phyloP scores from a whole-genome alignment of 2,888 invertebrate species.

The Pachydiplax longipennis region DNA sequence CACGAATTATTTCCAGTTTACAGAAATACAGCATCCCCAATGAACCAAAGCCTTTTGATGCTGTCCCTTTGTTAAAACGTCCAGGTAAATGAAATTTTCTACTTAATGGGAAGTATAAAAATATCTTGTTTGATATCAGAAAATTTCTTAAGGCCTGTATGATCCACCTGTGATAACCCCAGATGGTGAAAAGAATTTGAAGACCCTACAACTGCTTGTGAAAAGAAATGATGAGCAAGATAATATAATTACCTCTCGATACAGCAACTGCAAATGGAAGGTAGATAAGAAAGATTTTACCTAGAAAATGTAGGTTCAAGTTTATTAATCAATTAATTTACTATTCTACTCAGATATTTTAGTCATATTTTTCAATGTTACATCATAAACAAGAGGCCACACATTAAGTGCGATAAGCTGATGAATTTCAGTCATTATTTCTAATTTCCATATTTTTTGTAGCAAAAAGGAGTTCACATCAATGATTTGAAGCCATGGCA shows the following conservation, averaged over 20 bases:
- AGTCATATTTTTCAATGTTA: no score
- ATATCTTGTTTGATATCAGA: no score
- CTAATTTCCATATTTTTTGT: background rate
- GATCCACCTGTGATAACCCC: background rate
- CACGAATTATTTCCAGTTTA: background rate
- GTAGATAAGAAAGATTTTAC: background rate
- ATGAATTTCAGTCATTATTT: no score
- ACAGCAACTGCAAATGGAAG: conserved; percentile 8
- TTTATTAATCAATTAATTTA: no score
- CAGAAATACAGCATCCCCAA: background rate
- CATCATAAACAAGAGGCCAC: background rate
- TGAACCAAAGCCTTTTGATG: conserved; percentile 19
- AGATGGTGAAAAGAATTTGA: background rate
- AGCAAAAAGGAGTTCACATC: background rate
- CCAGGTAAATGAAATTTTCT: background rate
- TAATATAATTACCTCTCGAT: background rate
- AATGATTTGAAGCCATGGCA: conserved; percentile 18
- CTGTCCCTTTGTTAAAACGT: background rate
- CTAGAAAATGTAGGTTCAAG: no score
- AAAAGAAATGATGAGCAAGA: background rate
- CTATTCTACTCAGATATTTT: no score
- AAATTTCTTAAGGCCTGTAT: background rate
- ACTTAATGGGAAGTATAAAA: background rate
- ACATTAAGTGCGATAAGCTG: no score
- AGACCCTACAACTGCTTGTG: background rate